Conservation (phyloP, 1,140 invertebrate genomes). For the Acromyrmex charruanus region DNA sequence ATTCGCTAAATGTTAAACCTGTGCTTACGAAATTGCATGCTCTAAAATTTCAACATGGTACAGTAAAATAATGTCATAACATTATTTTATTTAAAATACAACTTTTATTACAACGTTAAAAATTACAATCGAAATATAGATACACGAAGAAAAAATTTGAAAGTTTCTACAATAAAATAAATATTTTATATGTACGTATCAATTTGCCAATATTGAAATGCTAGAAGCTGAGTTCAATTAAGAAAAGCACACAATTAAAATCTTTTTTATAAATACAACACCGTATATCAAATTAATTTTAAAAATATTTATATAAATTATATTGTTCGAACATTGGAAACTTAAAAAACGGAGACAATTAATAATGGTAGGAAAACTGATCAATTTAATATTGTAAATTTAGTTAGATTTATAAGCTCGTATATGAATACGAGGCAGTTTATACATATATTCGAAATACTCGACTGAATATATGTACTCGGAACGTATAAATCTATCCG, state of each 20-base stretch:
- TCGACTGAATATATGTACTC: slow-evolving; percentile 21
- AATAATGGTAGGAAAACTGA: not conserved
- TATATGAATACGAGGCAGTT: slow-evolving; percentile 18
- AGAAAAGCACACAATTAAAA: not conserved
- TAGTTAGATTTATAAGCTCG: slow-evolving; percentile 2
- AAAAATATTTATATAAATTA: not conserved
- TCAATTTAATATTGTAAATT: slow-evolving; percentile 28
- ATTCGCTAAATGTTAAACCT: not conserved
- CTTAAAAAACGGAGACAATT: not conserved
- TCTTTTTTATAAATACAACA: not conserved
- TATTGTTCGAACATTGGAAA: not conserved
- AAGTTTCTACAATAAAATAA: not conserved
- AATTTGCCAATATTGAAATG: not conserved
- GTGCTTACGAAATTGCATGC: not conserved
- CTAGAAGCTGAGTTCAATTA: not conserved
- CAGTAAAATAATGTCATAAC: not conserved
- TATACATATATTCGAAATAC: slow-evolving; percentile 37
- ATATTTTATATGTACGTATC: not conserved
- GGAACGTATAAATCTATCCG: slow-evolving; percentile 36
- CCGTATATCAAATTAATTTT: not conserved
- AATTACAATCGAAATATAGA: not conserved
- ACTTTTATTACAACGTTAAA: not conserved
- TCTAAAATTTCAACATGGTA: not conserved
- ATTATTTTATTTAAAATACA: not conserved
- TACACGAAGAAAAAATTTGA: not conserved